phyloP scores from a whole-genome alignment of 2,888 invertebrate genomes.

The Lampropteryx suffumata region DNA sequence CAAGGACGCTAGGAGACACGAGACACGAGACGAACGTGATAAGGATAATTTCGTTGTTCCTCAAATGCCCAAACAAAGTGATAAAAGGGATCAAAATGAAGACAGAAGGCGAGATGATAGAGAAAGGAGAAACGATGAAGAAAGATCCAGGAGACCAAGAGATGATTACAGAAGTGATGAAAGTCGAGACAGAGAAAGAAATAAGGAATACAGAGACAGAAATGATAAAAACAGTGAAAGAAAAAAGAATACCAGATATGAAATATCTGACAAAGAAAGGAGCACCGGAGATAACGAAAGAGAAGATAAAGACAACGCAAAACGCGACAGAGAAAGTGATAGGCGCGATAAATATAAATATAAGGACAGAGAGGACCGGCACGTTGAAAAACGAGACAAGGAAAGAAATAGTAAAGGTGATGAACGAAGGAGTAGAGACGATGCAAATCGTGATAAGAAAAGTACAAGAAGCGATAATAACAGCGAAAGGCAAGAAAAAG shows the following conservation, averaged over 20 bases:
- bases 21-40: slow-evolving; percentile 49
- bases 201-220: not conserved
- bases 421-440: slow-evolving; percentile 27
- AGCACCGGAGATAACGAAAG: slow-evolving; percentile 12
- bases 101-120: slow-evolving; percentile 23
- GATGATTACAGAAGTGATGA: slow-evolving; percentile 24
- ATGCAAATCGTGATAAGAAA: slow-evolving; percentile 18
- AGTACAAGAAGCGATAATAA: slow-evolving; percentile 7
- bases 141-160: slow-evolving; percentile 20
- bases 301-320: not conserved
- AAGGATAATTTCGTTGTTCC: slow-evolving; percentile 52
- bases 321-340: slow-evolving; percentile 6
- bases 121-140: slow-evolving; percentile 16
- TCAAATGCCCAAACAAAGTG: slow-evolving; percentile 27
- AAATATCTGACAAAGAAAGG: slow-evolving; percentile 11
- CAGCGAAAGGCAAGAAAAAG: slow-evolving; percentile 19
- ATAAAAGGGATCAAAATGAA: slow-evolving; percentile 26
- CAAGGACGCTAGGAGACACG: slow-evolving; percentile 56
- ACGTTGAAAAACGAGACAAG: slow-evolving; percentile 25
- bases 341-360: slow-evolving; percentile 20
- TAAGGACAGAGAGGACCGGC: slow-evolving; percentile 29
- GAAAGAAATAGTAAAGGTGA: slow-evolving; percentile 25
- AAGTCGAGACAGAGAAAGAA: slow-evolving; percentile 23
- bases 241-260: not conserved
- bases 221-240: slow-evolving; percentile 15